These are phyloP conservation scores for Eucidaris tribuloides DNA, from an alignment of 35 echinoderm and acorn worm species.

Conservation along the genomic window DNA sequence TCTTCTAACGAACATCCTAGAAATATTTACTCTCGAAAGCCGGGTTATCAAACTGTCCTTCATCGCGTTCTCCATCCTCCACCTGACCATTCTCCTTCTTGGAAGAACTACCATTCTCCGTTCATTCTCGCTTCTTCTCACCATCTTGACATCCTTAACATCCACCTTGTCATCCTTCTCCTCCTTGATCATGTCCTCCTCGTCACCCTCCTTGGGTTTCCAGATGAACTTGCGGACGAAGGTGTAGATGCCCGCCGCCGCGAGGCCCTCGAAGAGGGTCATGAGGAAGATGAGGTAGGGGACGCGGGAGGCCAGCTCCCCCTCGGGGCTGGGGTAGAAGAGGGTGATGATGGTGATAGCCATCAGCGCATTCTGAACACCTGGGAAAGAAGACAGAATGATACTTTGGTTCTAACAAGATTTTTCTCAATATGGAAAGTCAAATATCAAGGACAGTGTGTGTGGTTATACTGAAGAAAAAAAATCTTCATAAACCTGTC, in stretches of 20 bases:
- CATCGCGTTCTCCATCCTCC: not conserved
- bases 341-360: not conserved
- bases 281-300: slow-evolving; percentile 31
- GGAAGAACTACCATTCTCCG: too few species aligned
- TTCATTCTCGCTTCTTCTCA: too few species aligned
- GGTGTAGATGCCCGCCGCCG: not conserved
- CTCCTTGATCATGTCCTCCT: not conserved
- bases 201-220: not conserved
- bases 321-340: slow-evolving; percentile 4
- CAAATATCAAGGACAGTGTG: too few species aligned
- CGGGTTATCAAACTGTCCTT: not conserved
- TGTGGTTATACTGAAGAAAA: too few species aligned
- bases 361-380: slow-evolving; percentile 21
- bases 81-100: not conserved
- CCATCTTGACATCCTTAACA: too few species aligned
- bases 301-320: not conserved
- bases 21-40: slow-evolving; percentile 7
- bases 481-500: too few species aligned
- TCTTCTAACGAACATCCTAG: too few species aligned
- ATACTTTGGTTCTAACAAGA: too few species aligned
- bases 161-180: slow-evolving; percentile 5
- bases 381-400: not conserved
- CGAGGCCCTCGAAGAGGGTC: slow-evolving; percentile 21
- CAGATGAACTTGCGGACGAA: not conserved
- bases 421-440: too few species aligned